Evolutionary conservation across 2,797 vertebrate genomes (phyloP).

Genomic region (Diglossa cyanea): DNA sequence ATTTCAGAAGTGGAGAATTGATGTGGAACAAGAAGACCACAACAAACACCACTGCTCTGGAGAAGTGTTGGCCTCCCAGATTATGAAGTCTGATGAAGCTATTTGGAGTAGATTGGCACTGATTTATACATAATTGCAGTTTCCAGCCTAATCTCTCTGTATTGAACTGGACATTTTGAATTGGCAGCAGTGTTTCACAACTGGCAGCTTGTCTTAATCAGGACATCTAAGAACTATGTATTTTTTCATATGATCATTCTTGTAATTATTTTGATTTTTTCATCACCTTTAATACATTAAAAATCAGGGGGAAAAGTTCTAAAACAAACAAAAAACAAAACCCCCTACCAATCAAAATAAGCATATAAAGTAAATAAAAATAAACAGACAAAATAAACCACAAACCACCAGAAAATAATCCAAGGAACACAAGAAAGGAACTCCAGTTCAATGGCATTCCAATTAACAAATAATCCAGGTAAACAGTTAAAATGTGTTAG

Average conservation of each 20-base stretch:
- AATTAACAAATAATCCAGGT: not conserved
- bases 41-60: not conserved
- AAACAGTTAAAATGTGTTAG: not conserved
- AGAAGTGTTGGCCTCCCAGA: not conserved
- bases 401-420: not conserved
- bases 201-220: not conserved
- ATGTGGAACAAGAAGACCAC: not conserved
- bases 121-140: not conserved
- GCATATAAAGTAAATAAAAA: not conserved
- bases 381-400: not conserved
- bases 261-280: not conserved
- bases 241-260: not conserved
- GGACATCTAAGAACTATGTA: not conserved
- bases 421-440: not conserved
- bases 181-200: not conserved
- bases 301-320: not conserved
- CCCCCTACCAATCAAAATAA: not conserved
- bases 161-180: not conserved
- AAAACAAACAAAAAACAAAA: not conserved
- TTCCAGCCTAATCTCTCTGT: not conserved
- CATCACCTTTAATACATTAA: not conserved
- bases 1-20: not conserved
- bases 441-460: not conserved
- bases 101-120: not conserved
- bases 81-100: not conserved